Percentiles rank a stretch among this genome's conserved stretches.
Evolutionary conservation across 2,888 invertebrate species (phyloP).

Genomic region (Drosophila limbata): DNA sequence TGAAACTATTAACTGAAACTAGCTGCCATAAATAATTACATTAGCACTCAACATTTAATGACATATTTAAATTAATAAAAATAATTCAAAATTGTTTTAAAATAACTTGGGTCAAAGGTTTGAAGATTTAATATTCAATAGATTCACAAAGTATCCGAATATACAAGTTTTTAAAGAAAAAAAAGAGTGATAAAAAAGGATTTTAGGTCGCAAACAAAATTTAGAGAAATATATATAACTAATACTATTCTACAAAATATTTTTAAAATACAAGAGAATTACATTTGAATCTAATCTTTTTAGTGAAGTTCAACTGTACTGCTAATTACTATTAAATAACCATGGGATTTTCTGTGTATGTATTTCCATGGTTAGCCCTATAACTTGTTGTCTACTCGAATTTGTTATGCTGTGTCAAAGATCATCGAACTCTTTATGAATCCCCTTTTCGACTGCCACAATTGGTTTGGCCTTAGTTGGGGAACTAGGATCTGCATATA

Average conservation of each 20-base stretch:
- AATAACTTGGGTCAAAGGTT: neutral
- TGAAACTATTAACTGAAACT: neutral
- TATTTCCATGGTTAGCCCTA: conserved; percentile 24
- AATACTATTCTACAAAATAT: neutral
- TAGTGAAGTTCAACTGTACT: neutral
- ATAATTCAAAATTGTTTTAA: neutral
- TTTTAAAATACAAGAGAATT: neutral
- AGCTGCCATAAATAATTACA: no score
- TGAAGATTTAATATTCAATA: neutral
- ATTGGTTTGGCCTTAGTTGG: conserved; percentile 20
- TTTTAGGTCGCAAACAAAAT: no score
- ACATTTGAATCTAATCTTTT: no score
- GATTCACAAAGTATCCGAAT: neutral
- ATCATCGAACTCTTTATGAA: conserved; percentile 25
- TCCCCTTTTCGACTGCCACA: conserved; percentile 11
- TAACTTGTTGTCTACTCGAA: conserved; percentile 18
- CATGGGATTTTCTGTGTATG: conserved; percentile 4
- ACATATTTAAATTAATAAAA: neutral
- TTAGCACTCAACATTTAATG: neutral
- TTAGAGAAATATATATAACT: no score
- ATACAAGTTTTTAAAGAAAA: no score
- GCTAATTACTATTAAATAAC: neutral
- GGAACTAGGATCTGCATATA: conserved; percentile 14
- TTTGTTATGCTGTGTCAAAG: conserved; percentile 44
- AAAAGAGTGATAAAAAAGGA: no score